Base-by-base conservation (phyloP, 1,140 invertebrate species). In the Hycleus phaleratus region DNA sequence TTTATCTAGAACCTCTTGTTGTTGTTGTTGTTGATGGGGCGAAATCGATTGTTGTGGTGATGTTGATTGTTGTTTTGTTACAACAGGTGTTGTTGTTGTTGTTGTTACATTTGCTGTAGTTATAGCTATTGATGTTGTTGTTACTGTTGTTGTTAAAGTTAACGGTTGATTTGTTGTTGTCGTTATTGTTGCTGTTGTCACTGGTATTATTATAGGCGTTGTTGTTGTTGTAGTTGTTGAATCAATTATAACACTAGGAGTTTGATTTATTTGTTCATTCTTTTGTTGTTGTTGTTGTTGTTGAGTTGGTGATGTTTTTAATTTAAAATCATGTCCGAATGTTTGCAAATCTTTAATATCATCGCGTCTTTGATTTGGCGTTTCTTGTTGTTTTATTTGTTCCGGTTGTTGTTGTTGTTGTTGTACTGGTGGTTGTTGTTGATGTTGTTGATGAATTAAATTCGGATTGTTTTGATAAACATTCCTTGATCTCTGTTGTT, bases 241-340 rank as follows among this genome's bases (percentile, higher is more conserved):
- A 18, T 18, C 18, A 18, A 18, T 18, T 18, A 18, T 18, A 18
- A 18, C 18, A 18, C 18, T 18, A 18, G 18, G 18, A 18, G 18
- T 18, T 18, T 18, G 50, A 24, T 47, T 45, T 10, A 48, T 46
- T 25, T 65, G 61, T 51, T 56, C 51, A 3, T 39, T 38, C 8
- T 25, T 26, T 4, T 51, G 49, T 44, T 56, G 47, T 26, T 45
- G 62, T 4, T 45, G 44, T 18, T 52, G 47, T 32, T 46, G 48
- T 5, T 25, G 50, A 7, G 26, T 11, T 8, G 12, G 26, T 8
- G 59, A 50, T 8, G 62, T 63, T 24, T 62, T 67, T 61, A 81
- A 60, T 61, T 80, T 80, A 70, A 81, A 81, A 47, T 81, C 79
- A 54, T 75, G 72, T 1, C 75, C 72, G 66, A 81, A 81, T 57